Base-by-base conservation (phyloP, 2,888 invertebrate species). In the Rhodophaea formosa region DNA sequence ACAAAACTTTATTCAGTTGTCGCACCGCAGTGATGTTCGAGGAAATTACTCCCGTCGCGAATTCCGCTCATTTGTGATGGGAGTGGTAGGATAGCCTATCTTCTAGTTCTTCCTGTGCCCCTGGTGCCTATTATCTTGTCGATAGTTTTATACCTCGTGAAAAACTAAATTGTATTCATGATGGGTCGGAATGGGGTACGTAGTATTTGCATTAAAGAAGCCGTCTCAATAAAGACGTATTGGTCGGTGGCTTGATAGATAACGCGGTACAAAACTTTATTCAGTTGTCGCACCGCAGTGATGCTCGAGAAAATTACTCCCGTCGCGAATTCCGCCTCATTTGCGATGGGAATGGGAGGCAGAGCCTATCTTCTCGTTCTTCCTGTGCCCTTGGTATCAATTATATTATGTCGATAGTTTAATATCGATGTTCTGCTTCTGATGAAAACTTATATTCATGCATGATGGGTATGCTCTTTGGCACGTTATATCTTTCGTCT, bases 121-220 rank as follows among this genome's bases (percentile, higher is more conserved):
- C 58, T 58, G 53, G n/a, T n/a, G n/a, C n/a, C n/a, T n/a, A n/a
- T n/a, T n/a, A n/a, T n/a, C n/a, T n/a, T n/a, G n/a, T n/a, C n/a
- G n/a, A n/a, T n/a, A n/a, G n/a, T n/a, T n/a, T n/a, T n/a, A n/a
- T n/a, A n/a, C n/a, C n/a, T n/a, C n/a, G n/a, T n/a, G n/a, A n/a
- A n/a, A n/a, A n/a, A n/a, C n/a, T n/a, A n/a, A n/a, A n/a, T n/a
- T n/a, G n/a, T n/a, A n/a, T n/a, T n/a, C n/a, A n/a, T n/a, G n/a
- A n/a, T n/a, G n/a, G n/a, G n/a, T n/a, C n/a, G n/a, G n/a, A n/a
- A n/a, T n/a, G n/a, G n/a, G n/a, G n/a, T n/a, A n/a, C n/a, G n/a
- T n/a, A n/a, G n/a, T n/a, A n/a, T n/a, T n/a, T 87, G 84, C 84
- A 88, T 86, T 89, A 88, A 84, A 87, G 86, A 81, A 84, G 83